A percentile compares a stretch with the other conserved stretches of the same genome.
These are phyloP conservation scores for Barypeithes pellucidus DNA, from an alignment of 2,888 invertebrate species.

Conservation along the genomic window DNA sequence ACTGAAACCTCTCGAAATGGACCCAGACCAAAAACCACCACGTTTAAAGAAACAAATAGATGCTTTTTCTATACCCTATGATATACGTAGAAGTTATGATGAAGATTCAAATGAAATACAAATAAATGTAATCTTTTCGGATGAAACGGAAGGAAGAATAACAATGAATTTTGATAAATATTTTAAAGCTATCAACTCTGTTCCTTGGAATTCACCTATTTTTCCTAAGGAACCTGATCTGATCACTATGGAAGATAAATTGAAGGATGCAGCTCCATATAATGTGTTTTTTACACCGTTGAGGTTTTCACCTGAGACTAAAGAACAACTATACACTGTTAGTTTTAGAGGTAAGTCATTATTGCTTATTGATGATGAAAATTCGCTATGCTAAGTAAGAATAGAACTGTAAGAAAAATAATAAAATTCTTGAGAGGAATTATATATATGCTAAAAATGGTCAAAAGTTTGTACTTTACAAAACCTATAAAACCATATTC, in stretches of 20 bases:
- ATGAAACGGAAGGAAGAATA: not conserved
- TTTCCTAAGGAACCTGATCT: slow-evolving; percentile 22
- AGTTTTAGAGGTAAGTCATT: slow-evolving; percentile 77
- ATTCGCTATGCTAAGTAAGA: no score
- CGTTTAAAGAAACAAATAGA: not conserved
- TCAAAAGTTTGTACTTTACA: no score
- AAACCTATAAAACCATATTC: no score
- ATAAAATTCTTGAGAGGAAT: no score
- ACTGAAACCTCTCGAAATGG: no score
- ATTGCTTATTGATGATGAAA: not conserved
- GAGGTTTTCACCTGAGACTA: slow-evolving; percentile 77
- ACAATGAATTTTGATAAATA: slow-evolving; percentile 2
- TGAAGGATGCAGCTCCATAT: slow-evolving; percentile 80
- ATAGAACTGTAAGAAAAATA: no score
- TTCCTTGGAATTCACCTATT: slow-evolving; percentile 8
- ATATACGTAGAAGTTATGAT: not conserved
- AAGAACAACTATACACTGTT: slow-evolving; percentile 78
- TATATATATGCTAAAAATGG: no score
- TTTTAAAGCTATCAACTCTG: slow-evolving; percentile 6
- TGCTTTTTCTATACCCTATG: not conserved
- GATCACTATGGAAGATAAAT: slow-evolving; percentile 78
- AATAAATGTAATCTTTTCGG: not conserved
- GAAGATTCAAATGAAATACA: not conserved
- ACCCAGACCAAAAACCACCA: no score
- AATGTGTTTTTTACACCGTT: slow-evolving; percentile 84